Base-by-base conservation (phyloP, 2,113 vertebrate genomes). In the Nannospalax galili region DNA sequence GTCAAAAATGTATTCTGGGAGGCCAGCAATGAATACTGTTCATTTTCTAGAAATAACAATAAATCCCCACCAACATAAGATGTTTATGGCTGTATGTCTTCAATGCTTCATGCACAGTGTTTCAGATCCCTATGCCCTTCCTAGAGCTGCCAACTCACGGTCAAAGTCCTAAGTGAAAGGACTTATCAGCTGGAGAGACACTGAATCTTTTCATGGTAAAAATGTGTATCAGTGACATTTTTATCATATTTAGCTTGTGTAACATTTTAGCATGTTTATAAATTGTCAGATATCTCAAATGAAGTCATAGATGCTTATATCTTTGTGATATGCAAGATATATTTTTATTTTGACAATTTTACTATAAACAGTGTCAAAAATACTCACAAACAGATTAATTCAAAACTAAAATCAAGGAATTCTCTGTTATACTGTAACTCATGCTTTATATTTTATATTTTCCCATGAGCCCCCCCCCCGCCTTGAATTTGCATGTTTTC, bases 1-100 rank as follows among this genome's bases (percentile, higher is more conserved):
- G 97, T 97, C 97, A 99, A 98, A 92, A 99, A 98, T 92, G 98
- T 97, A 96, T 99, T 99, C 98, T 99, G 99, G 97, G 99, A 99
- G 88, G 98, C 98, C 98, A 99, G 97, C 95, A 99, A 97, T 42
- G 82, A 98, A 65, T 99, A 99, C 96, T 98, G 95, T 96, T 99
- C 99, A 91, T 95, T 98, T 93, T 98, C 99, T 99, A 98, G 92
- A 98, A 98, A 94, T 17, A 93, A 98, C 52, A 96, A 97, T 22
- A 97, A 85, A 1, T 52, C 73, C 91, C 82, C 91, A 65, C 35
- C 84, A 92, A 88, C 14, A 22, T 82, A 52, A 98, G 89, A 90
- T 65, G 72, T 90, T 91, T 94, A 58, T 67, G 42, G 87, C 2
- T 82, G 48, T 45, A 60, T 45, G 42, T 92, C 35, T 72, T 42